Evolutionary conservation across 2,888 invertebrate species (phyloP).

Genomic region (Tromatobia lineatoria): DNA sequence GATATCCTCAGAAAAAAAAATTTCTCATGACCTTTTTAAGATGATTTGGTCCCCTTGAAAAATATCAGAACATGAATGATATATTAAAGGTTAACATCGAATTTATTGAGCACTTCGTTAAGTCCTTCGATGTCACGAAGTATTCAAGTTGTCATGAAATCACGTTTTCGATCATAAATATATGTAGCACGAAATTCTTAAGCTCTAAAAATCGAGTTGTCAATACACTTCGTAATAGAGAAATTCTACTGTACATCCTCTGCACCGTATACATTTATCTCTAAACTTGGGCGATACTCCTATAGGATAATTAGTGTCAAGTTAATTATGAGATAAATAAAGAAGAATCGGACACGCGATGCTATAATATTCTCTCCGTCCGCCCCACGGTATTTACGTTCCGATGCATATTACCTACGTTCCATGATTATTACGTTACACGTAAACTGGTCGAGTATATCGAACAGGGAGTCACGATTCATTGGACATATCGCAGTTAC

Average conservation of each 20-base stretch:
- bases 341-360: constrained; percentile 1
- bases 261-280: not conserved
- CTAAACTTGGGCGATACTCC: not conserved
- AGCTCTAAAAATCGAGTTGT: not conserved
- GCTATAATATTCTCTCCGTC: not conserved
- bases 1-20: too few species aligned
- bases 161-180: too few species aligned
- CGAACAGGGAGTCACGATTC: constrained; percentile 56
- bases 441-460: constrained; percentile 53
- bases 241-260: not conserved
- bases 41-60: too few species aligned
- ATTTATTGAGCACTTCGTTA: too few species aligned
- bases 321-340: not conserved
- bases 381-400: not conserved
- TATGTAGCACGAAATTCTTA: not conserved
- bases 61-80: too few species aligned
- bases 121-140: too few species aligned
- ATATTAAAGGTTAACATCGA: too few species aligned
- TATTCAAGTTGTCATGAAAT: too few species aligned
- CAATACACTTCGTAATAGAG: not conserved
- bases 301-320: not conserved
- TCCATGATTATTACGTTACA: constrained; percentile 54
- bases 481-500: constrained; percentile 52
- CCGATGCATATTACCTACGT: constrained; percentile 37
- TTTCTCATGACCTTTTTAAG: too few species aligned